Conservation (phyloP, 2,888 invertebrate genomes). For the Eupithecia centaureata region DNA sequence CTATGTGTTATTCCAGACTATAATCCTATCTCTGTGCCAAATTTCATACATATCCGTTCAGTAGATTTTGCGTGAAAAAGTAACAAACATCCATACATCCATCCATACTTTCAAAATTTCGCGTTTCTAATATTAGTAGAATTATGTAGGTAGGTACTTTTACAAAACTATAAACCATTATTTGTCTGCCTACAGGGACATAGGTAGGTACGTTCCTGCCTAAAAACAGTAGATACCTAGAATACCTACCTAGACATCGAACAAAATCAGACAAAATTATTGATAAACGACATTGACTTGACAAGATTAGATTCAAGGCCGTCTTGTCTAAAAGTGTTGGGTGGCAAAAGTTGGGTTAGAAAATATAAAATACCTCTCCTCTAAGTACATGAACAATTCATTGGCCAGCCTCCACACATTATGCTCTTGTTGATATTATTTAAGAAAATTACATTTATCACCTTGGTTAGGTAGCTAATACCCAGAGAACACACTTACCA, state of each 20-base stretch:
- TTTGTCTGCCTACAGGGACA: not conserved
- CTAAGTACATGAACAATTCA: not conserved
- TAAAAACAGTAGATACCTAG: not conserved
- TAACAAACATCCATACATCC: no score
- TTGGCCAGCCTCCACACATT: not conserved
- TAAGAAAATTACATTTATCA: not conserved
- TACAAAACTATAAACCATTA: no score
- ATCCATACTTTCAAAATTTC: no score
- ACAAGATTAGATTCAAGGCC: conserved; percentile 83
- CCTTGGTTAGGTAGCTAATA: not conserved
- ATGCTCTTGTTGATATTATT: not conserved
- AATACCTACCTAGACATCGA: not conserved
- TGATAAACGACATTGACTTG: conserved; percentile 79
- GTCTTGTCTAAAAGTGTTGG: conserved; percentile 57
- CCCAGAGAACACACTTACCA: conserved; percentile 38
- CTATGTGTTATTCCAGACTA: no score
- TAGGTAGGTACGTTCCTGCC: conserved; percentile 15
- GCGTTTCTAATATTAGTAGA: no score
- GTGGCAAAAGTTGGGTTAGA: conserved; percentile 76
- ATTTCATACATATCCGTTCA: no score
- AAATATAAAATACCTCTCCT: not conserved
- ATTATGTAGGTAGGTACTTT: no score
- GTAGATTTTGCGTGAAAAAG: no score
- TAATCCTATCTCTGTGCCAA: no score
- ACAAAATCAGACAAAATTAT: conserved; percentile 52